Conservation (phyloP, 2,888 invertebrate species). For the Ennomos erosarius region DNA sequence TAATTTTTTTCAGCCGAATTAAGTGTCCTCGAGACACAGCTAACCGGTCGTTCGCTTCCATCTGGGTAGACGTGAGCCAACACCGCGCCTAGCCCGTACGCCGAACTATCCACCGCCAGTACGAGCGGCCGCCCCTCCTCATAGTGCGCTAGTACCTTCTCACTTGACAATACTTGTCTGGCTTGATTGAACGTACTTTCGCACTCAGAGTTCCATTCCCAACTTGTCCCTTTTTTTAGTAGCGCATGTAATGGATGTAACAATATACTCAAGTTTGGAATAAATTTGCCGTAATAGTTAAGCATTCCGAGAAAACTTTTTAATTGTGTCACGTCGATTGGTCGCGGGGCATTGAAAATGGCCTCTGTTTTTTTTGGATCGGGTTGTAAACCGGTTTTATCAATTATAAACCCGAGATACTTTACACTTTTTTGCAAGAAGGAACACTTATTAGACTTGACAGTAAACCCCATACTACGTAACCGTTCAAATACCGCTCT, state of each 20-base stretch:
- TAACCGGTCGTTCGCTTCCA: constrained; percentile 1
- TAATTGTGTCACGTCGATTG: neutral
- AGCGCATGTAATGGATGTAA: too few species aligned
- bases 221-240: too few species aligned
- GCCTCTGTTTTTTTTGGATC: neutral
- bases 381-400: neutral
- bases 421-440: neutral
- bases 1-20: neutral
- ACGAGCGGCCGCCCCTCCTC: constrained; percentile 2
- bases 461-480: too few species aligned
- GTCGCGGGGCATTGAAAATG: neutral
- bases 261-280: too few species aligned
- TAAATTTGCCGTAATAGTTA: too few species aligned
- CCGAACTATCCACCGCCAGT: constrained; percentile 2
- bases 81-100: constrained; percentile 1
- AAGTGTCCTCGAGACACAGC: neutral
- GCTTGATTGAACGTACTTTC: too few species aligned
- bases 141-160: too few species aligned
- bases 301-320: neutral
- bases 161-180: too few species aligned
- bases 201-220: too few species aligned
- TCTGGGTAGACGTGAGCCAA: neutral
- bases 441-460: neutral
- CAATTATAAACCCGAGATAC: neutral
- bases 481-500: too few species aligned